Evolutionary conservation across 1,140 invertebrate species (phyloP), one percentile per base, ranked within the genome.

Genomic region (Cydia strobilella): DNA sequence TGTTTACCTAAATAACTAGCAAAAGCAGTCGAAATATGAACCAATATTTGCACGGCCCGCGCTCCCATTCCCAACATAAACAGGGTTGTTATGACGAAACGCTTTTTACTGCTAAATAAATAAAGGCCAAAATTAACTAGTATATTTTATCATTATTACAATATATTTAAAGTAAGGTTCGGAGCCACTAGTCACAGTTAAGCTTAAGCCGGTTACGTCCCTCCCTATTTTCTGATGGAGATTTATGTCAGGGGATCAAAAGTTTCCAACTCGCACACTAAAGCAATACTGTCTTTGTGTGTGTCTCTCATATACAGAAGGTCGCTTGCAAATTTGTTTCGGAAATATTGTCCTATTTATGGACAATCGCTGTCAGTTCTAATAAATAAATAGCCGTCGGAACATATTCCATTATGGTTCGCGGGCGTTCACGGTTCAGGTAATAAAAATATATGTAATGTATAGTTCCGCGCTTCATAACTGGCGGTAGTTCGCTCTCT

Each of bases 211-310:
- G 89, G 89, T 92, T 91, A 90, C 89, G 81, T 82, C 89, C 89
- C 90, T 84, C 87, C 90, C 87, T 87, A 87, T 90, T 90, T 92
- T 92, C 88, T 91, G 90, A 92, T 92, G 89, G 89, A 91, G 90
- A 91, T 92, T 92, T 92, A 92, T 91, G 88, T 91, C 85, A 85
- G 84, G 88, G 90, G 90, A 90, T 92, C 90, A 91, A 91, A 92
- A 91, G 89, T 91, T 92, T 90, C 79, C 79, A 83, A 82, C 85
- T 84, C 84, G 72, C 74, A 78, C 74, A 73, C 75, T 74, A 74
- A 39, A 73, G 66, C 31, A 62, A 63, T 77, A 62, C 45, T 76
- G 48, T 48, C 23, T 78, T 74, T 80, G 75, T 80, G 78, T 72
- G 78, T 45, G 51, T 72, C 35, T 54, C 74, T 79, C 27, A 15